phyloP scores from a whole-genome alignment of 2,888 invertebrate species.

The Escarpia spicata region DNA sequence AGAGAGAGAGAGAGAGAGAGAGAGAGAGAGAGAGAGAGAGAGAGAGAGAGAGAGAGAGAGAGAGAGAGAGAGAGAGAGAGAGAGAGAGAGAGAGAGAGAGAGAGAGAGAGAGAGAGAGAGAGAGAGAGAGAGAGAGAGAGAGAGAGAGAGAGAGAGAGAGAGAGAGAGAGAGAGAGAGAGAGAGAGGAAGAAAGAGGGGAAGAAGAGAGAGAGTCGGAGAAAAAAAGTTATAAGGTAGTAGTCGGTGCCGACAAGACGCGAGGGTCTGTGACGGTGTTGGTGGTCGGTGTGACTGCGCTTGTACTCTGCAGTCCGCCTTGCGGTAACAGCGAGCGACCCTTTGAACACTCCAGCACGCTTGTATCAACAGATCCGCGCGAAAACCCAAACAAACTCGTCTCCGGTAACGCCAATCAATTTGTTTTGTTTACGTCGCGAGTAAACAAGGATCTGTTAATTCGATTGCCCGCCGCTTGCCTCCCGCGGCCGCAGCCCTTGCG shows the following conservation, averaged over 20 bases:
- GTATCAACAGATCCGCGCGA: conserved; percentile 13
- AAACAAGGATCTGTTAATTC: conserved; percentile 16
- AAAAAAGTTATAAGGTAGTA: neutral
- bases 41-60: too few relatives aligned
- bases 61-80: too few relatives aligned
- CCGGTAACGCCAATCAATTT: conserved; percentile 16
- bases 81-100: too few relatives aligned
- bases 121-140: too few relatives aligned
- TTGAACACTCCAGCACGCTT: conserved; percentile 6
- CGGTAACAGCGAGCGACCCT: conserved; percentile 6
- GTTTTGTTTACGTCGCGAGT: conserved; percentile 5
- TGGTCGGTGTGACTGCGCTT: neutral
- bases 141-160: too few relatives aligned
- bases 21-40: too few relatives aligned
- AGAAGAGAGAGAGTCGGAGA: too few relatives aligned
- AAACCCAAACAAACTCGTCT: conserved; percentile 16
- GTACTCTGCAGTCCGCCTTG: neutral
- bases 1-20: too few relatives aligned
- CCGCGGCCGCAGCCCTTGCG: neutral
- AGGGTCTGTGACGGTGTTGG: neutral
- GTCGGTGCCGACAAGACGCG: neutral
- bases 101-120: too few relatives aligned
- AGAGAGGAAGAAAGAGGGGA: too few relatives aligned
- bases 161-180: too few relatives aligned
- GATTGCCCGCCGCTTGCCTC: neutral